Base-by-base conservation (phyloP, 2,797 vertebrate genomes). In the Lophotriccus pileatus region DNA sequence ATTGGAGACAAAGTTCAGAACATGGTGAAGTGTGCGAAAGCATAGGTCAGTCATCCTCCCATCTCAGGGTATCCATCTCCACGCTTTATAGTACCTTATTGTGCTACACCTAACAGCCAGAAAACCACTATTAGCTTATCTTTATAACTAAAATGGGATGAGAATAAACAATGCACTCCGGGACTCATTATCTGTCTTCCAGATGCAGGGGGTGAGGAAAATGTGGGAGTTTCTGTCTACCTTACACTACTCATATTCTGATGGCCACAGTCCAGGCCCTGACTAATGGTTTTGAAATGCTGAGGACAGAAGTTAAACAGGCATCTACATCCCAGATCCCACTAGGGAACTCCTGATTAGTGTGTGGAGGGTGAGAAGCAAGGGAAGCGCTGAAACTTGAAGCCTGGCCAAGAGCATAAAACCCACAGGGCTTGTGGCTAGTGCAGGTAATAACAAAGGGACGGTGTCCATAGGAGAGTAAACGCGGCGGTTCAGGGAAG, bases 241-340 rank as follows among this genome's bases (percentile, higher is more conserved):
- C 96, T 97, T 96, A 81, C 93, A 96, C 91, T 95, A 85, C 87
- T 97, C 7, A 10, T 96, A 89, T 96, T 97, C 95, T 92, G 77
- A 97, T 98, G 98, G 98, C 97, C 76, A 64, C 39, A 46, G 56
- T 97, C 98, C 98, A 98, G 97, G 89, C 62, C 84, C 95, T 98
- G 98, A 98, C 96, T 98, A 98, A 98, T 95, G 90, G 89, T 92
- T 97, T 96, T 97, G 97, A 98, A 98, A 98, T 97, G 97, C 73
- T 95, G 97, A 97, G 90, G 95, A 97, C 95, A 97, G 97, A 98
- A 98, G 96, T 97, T 98, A 98, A 98, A 97, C 98, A 98, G 97
- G 83, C 97, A 96, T 97, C 92, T 97, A 96, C 91, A 95, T 95
- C 90, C 77, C 53, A 52, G 89, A 70, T n/a, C 94, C 69, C 97